Base-by-base conservation (phyloP, 2,888 invertebrate species). In the Laothoe populi region DNA sequence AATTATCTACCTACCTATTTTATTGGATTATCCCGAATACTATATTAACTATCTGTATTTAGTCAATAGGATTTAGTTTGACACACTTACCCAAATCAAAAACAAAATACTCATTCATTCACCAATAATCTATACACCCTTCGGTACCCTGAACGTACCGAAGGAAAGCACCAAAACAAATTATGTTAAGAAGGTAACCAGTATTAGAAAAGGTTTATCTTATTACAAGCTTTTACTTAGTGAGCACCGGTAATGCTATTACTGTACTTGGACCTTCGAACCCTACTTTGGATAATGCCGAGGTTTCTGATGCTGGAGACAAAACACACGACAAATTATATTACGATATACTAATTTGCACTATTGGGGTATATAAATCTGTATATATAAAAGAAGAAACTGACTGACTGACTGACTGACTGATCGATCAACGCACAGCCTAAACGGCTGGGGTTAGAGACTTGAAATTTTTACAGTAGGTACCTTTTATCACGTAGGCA, bases 201-300 rank as follows among this genome's bases (percentile, higher is more conserved):
- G 73, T 75, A 75, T 78, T 71, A 73, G 70, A 65, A 76, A 78
- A 75, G 78, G 75, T 72, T 77, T 75, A 82, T 82, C 77, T 81
- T 72, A 79, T 83, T 87, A 84, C 76, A 72, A 63, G 75, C 78
- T 80, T 79, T 83, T 83, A 82, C 83, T 83, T 79, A 80, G 77
- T 66, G 72, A 72, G 71, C 72, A 64, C 70, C 38, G 61, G 72
- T 87, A 87, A 87, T 77, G 68, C 75, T 77, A 79, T 86, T 87
- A 84, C 77, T 66, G 68, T 80, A 83, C 74, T 81, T 77, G 68
- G 70, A 16, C 42, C 77, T 78, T 53, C 60, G 42, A 72, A 72
- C 58, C 58, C 40, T 62, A 48, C 57, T 46, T 42, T n/a, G 63
- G 69, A 63, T 75, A 76, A 75, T 77, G 68, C 63, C 68, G 63